Evolutionary conservation across 2,113 vertebrate species (phyloP).

Genomic region (Psilopogon haemacephalus): DNA sequence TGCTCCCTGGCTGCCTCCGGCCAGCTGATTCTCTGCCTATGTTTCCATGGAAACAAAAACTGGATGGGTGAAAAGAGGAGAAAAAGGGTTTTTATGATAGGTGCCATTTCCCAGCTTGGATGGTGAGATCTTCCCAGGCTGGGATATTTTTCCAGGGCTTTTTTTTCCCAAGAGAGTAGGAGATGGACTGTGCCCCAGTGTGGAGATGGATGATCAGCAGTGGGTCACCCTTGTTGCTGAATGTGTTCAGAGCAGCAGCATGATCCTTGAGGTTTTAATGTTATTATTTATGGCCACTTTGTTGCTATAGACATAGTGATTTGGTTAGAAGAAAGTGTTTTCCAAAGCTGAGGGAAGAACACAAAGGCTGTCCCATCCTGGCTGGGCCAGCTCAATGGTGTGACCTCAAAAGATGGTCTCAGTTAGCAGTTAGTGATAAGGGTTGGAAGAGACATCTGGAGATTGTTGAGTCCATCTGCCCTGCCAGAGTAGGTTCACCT

Average conservation of each 20-base stretch:
- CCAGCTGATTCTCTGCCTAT: background rate
- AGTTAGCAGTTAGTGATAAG: background rate
- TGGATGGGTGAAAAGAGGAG: background rate
- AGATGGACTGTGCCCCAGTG: accelerated
- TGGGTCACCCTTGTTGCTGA: background rate
- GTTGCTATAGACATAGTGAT: background rate
- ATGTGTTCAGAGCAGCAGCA: background rate
- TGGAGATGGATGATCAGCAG: background rate
- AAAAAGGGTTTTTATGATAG: background rate
- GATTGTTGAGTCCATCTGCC: no score
- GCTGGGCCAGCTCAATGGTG: background rate
- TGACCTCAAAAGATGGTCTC: background rate
- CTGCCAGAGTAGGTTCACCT: no score
- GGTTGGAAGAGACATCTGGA: no score
- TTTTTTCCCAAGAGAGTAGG: background rate
- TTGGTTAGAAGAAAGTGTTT: background rate
- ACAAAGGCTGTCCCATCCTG: accelerated
- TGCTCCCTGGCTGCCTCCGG: background rate
- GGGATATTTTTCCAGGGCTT: background rate
- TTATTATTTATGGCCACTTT: background rate
- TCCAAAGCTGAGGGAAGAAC: background rate
- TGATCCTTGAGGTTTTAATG: accelerated
- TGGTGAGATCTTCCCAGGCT: background rate
- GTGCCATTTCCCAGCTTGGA: background rate
- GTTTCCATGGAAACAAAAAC: constrained; percentile 47